Conservation (phyloP, 2,888 invertebrate genomes). For the Isotomurus palustris region DNA sequence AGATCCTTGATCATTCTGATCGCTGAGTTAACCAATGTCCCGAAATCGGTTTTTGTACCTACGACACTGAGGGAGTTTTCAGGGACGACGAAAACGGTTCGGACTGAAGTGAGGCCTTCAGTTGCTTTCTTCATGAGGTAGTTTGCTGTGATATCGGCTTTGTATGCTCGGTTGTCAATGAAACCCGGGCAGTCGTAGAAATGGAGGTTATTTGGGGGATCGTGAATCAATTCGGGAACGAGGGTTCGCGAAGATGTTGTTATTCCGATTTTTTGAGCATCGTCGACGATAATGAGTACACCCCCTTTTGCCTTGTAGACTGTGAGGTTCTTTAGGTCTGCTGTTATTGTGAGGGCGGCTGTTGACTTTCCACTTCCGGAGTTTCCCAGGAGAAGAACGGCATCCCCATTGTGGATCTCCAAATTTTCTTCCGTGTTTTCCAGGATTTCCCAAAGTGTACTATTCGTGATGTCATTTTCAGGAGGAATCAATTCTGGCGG, state of each 20-base stretch:
- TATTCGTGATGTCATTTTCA: too few species aligned
- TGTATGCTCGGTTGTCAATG: conserved; percentile 1
- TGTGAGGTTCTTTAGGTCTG: neutral
- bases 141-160: conserved; percentile 9
- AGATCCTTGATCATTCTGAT: neutral
- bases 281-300: neutral
- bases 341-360: neutral
- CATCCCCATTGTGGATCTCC: too few species aligned
- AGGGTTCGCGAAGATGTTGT: neutral
- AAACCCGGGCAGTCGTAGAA: conserved; percentile 20
- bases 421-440: too few species aligned
- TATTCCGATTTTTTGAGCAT: neutral
- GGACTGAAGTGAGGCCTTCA: neutral
- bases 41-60: neutral
- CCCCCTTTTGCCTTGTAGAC: neutral
- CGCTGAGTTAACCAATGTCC: neutral
- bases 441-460: too few species aligned
- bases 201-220: neutral
- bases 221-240: neutral
- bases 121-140: conserved; percentile 11
- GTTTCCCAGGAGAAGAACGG: neutral
- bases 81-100: neutral
- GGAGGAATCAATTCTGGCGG: too few species aligned
- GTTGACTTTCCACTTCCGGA: neutral
- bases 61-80: neutral